A percentile compares a stretch with the other conserved stretches of the same genome.
Evolutionary conservation across 2,113 vertebrate species (phyloP).

Genomic region (Mus pahari): DNA sequence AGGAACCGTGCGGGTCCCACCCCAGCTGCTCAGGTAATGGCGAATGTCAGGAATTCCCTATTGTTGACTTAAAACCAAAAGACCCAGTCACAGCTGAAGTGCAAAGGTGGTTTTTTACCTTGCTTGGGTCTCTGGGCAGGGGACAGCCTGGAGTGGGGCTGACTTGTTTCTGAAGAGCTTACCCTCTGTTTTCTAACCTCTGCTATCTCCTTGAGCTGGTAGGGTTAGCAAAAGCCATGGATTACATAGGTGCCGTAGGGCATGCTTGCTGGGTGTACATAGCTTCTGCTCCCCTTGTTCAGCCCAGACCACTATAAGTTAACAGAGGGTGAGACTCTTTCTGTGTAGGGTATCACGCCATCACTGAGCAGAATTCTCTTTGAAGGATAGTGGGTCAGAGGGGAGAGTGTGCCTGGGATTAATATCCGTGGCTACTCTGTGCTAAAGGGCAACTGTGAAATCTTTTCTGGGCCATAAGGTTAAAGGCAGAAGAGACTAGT

Average conservation of each 20-base stretch:
- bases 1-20: background rate
- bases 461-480: background rate
- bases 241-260: background rate
- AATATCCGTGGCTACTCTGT: background rate
- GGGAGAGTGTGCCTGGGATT: background rate
- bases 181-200: constrained; percentile 33
- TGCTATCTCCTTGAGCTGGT: background rate
- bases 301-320: background rate
- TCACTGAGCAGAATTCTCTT: background rate
- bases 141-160: background rate
- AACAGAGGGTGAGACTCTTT: background rate
- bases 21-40: background rate
- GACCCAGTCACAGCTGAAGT: constrained; percentile 36
- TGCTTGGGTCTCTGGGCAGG: constrained; percentile 44
- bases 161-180: constrained; percentile 57
- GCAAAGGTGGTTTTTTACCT: constrained; percentile 37
- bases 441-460: background rate
- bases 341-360: background rate
- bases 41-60: constrained; percentile 68
- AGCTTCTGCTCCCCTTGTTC: constrained; percentile 7
- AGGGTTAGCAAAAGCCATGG: background rate
- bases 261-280: background rate
- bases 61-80: constrained; percentile 59
- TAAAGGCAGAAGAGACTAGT: constrained; percentile 13
- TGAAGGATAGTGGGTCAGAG: background rate